phyloP scores from a whole-genome alignment of 2,888 invertebrate genomes.

The Cerastis leucographa region DNA sequence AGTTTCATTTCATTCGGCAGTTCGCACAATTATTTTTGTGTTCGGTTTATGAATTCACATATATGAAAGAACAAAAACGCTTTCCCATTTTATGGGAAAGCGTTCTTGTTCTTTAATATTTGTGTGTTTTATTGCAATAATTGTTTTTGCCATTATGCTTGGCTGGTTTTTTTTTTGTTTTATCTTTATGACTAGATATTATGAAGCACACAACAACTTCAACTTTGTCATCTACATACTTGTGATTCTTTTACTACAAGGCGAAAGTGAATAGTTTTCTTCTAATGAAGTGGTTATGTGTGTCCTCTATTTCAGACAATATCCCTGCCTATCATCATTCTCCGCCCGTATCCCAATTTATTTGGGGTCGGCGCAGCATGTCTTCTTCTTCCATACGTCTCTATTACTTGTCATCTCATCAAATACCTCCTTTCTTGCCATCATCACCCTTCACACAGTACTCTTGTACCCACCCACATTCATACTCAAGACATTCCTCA shows the following conservation, averaged over 20 bases:
- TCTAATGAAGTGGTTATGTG: background rate
- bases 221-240: background rate
- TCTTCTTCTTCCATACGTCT: too few relatives aligned
- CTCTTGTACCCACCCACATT: too few relatives aligned
- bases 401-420: too few relatives aligned
- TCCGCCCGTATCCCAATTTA: too few relatives aligned
- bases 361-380: too few relatives aligned
- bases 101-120: constrained; percentile 12
- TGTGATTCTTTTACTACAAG: background rate
- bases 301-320: background rate
- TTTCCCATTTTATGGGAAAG: too few relatives aligned
- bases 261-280: background rate
- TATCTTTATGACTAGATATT: background rate
- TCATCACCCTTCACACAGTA: too few relatives aligned
- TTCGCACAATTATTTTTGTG: constrained; percentile 36
- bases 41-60: constrained; percentile 13
- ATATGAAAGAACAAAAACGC: too few relatives aligned
- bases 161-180: background rate
- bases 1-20: constrained; percentile 41
- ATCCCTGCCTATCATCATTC: background rate
- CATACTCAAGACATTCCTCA: too few relatives aligned
- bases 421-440: too few relatives aligned
- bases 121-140: constrained; percentile 22
- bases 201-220: background rate
- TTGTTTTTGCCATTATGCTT: background rate